Base-by-base conservation (phyloP, 1,140 invertebrate species). In the Panulirus ornatus region DNA sequence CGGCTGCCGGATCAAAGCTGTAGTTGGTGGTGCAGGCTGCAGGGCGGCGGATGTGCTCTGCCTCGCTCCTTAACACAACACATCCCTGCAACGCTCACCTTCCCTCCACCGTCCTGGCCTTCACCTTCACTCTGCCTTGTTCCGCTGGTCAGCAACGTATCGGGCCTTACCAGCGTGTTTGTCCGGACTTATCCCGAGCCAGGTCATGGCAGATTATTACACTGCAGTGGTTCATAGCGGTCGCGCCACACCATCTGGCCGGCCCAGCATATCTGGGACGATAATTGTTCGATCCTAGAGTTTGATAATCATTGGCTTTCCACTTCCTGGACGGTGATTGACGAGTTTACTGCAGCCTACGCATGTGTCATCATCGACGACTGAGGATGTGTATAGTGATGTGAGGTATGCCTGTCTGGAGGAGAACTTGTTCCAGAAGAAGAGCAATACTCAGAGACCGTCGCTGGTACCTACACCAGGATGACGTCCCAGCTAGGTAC, bases 11-110 rank as follows among this genome's bases (percentile, higher is more conserved):
- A 34, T 47, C 34, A 14, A 47, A 73, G 40, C 40, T 70, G 40
- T 71, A 84, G 83, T 84, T 34, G 30, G 83, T 40, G 66, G 66
- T 71, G 83, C 22, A 84, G 38, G 66, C 66, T 73, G 58, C 40
- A 40, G 83, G 83, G 83, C 30, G 83, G 66, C 83, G 83, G 83
- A 40, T 30, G 83, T 84, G 63, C 36, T 47, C 38, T 42, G 58
- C 40, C 22, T 70, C 19, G 83, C 66, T 71, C 83, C 66, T 34
- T 16, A 30, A 0, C 40, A 14, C 66, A 73, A 47, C 66, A 71
- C 22, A n/a, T 44, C 66, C 34, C 83, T 30, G n/a, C 82, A 66
- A 63, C 83, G 34, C 66, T 30, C 19, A 14, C 22, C 82, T 73
- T 38, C 22, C 38, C 63, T 73, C n/a, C 16, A 16, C 66, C 36